Evolutionary conservation across 1,140 invertebrate species (phyloP).

Genomic region (Tribolium madens): DNA sequence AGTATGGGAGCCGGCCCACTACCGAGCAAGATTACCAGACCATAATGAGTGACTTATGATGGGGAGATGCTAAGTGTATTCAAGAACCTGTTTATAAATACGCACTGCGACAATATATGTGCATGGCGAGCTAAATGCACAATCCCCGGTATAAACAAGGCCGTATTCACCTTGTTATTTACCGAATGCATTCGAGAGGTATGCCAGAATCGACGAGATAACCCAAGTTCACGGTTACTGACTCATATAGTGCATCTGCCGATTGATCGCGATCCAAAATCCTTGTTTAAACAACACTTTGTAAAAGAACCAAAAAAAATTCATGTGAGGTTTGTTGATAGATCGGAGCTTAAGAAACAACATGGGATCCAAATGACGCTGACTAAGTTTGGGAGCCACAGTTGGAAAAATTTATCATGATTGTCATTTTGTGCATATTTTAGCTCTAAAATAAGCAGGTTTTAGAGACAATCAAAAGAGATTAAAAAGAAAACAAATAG

Average conservation of each 20-base stretch:
- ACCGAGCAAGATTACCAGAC: constrained; percentile 42
- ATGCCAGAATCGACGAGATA: constrained; percentile 1
- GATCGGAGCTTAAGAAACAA: too few relatives aligned
- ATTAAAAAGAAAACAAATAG: too few relatives aligned
- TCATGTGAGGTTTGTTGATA: too few relatives aligned
- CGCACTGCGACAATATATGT: constrained; percentile 43
- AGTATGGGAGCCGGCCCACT: constrained; percentile 36
- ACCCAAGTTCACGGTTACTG: not conserved
- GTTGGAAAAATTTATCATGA: too few relatives aligned
- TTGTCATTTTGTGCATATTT: too few relatives aligned
- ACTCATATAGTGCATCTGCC: not conserved
- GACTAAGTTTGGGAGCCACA: too few relatives aligned
- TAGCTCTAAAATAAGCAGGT: too few relatives aligned
- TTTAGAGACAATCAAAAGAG: too few relatives aligned
- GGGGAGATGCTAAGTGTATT: constrained; percentile 53
- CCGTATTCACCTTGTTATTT: constrained; percentile 46
- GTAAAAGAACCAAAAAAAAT: too few relatives aligned
- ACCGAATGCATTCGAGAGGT: constrained; percentile 35
- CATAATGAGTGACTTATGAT: constrained; percentile 60
- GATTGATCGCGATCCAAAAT: too few relatives aligned
- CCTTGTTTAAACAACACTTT: not conserved
- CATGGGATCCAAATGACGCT: too few relatives aligned
- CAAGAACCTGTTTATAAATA: constrained; percentile 56
- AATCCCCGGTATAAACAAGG: constrained; percentile 38
- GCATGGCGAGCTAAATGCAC: constrained; percentile 40